A percentile compares a stretch with the other conserved stretches of the same genome.
phyloP scores from a whole-genome alignment of 2,113 vertebrate genomes.

The Ciconia stormi region DNA sequence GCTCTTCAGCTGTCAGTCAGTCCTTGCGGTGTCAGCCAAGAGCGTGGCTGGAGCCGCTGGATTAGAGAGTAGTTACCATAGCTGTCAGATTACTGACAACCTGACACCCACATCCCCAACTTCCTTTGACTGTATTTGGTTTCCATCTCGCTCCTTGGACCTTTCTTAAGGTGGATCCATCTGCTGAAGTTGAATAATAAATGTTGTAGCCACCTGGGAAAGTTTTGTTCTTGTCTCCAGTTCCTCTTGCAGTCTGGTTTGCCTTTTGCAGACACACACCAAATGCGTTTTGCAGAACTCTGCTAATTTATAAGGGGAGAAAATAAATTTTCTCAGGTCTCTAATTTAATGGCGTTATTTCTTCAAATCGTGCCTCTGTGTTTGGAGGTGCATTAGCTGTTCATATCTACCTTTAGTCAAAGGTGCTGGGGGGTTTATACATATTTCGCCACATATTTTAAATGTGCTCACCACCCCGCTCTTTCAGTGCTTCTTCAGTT shows the following conservation, averaged over 20 bases:
- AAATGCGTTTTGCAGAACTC: background rate
- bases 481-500: background rate
- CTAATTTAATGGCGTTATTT: background rate
- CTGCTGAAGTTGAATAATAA: conserved; percentile 58
- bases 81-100: conserved; percentile 99
- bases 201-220: conserved; percentile 35
- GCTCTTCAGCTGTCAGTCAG: conserved; percentile 99
- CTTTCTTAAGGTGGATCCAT: conserved; percentile 82
- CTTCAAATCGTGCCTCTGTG: background rate
- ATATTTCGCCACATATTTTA: background rate
- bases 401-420: background rate
- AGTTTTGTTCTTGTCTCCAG: conserved; percentile 43
- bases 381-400: background rate
- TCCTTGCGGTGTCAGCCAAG: conserved; percentile 92
- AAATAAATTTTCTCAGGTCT: background rate
- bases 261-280: background rate
- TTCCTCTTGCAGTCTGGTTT: background rate
- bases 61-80: conserved; percentile 99
- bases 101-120: conserved; percentile 97
- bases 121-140: conserved; percentile 93
- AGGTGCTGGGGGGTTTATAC: background rate
- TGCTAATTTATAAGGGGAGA: background rate
- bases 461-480: background rate
- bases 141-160: conserved; percentile 83
- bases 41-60: conserved; percentile 97